Evolutionary conservation across 2,888 invertebrate species (phyloP).

Genomic region (Stenurella melanura): DNA sequence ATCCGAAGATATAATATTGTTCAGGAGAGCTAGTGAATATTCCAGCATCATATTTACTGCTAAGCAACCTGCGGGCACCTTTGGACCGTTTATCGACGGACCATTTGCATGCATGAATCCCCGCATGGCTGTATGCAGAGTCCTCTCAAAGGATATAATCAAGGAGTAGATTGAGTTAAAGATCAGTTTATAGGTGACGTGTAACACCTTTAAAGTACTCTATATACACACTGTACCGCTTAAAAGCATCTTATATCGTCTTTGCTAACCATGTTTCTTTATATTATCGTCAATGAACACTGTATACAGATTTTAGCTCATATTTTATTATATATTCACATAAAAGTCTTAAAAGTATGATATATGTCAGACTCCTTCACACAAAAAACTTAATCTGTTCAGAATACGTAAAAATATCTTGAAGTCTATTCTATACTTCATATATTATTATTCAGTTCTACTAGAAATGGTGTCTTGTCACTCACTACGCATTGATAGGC

Average conservation of each 20-base stretch:
- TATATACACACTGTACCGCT: conserved; percentile 9
- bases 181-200: conserved; percentile 47
- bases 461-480: no score
- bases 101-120: conserved; percentile 57
- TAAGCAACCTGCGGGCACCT: conserved; percentile 47
- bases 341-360: background rate
- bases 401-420: no score
- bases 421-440: no score
- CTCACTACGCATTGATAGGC: no score
- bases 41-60: conserved; percentile 34
- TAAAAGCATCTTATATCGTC: conserved; percentile 15
- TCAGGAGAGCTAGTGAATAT: conserved; percentile 22
- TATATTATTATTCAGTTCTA: no score
- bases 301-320: background rate
- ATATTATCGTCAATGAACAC: background rate
- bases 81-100: conserved; percentile 52
- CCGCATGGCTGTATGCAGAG: conserved; percentile 42
- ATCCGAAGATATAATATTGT: conserved; percentile 14
- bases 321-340: background rate
- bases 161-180: conserved; percentile 54
- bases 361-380: no score
- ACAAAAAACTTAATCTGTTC: no score
- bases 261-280: background rate
- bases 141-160: conserved; percentile 53
- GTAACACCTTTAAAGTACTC: conserved; percentile 47